Evolutionary conservation across 2,113 vertebrate species (phyloP), one percentile per base, ranked within the genome.

Genomic region (Gavia stellata): DNA sequence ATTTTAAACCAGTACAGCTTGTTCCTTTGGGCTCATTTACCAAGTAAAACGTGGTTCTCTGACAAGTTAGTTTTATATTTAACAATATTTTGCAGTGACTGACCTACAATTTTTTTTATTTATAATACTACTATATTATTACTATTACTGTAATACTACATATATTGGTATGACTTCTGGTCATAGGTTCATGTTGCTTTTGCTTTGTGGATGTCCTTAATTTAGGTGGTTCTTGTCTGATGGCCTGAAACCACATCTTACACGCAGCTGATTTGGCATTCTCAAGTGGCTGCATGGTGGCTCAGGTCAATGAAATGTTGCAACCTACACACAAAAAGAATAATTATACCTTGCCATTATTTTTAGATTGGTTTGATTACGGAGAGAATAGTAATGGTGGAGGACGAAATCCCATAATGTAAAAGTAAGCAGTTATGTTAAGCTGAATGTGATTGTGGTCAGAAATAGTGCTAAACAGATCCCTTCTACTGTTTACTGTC

Each of bases 231-330:
- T 86, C 28, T 36, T 91, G 14, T 19, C 36, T 77, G 72, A 15
- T 1, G 6, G 5, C 36, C 23, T 86, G 28, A 66, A 81, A 81
- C 26, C 9, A 14, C 3, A 5, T n/a, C 17, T 58, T 65, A 2
- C 0, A 10, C 0, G 2, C 38, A 75, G 17, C 31, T 74, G 36
- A 40, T 78, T 0, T 24, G 10, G 34, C 10, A 7, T 49, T 88
- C 26, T 71, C 0, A 0, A 47, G 28, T n/a, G 59, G 8, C 26
- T 59, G 13, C 47, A 62, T 79, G 47, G 24, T 75, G 17, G 28
- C 10, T 26, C 23, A 50, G 20, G 21, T 65, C 58, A 56, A 42
- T 31, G 34, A 91, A 68, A 42, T 55, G 8, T 58, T 82, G 61
- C 8, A 5, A 6, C 15, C 7, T 44, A 2, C 6, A 4, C 10